Conservation (phyloP, 2,113 vertebrate species). For the Willisornis vidua region DNA sequence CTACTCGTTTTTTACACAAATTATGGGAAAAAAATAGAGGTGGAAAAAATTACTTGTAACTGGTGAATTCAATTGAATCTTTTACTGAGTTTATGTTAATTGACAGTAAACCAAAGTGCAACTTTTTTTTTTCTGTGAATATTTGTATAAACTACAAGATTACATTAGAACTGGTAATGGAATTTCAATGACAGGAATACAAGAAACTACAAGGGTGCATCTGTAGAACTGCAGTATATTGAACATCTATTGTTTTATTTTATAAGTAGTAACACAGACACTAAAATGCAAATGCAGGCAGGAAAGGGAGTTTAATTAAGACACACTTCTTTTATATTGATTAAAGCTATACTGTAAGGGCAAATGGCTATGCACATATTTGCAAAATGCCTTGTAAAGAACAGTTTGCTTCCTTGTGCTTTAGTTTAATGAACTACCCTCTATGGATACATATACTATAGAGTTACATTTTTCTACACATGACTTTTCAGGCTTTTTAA, state of each 20-base stretch:
- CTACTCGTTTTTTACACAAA: neutral
- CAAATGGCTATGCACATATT: neutral
- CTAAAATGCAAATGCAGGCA: neutral
- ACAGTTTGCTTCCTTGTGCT: neutral
- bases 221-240: neutral
- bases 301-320: constrained; percentile 7
- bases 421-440: neutral
- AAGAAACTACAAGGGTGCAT: neutral
- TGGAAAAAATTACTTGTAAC: neutral
- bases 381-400: neutral
- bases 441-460: neutral
- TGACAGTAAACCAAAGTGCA: neutral
- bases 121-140: neutral
- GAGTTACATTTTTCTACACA: neutral
- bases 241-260: neutral
- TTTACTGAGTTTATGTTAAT: neutral
- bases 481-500: neutral
- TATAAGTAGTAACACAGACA: neutral
- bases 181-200: constrained; percentile 2
- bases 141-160: neutral
- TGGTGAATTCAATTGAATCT: neutral
- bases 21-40: neutral
- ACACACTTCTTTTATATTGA: neutral
- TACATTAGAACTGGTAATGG: neutral
- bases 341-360: neutral